Evolutionary conservation across 2,888 invertebrate species (phyloP), one percentile per base, ranked within the genome.

Genomic region (Eulithis testata): DNA sequence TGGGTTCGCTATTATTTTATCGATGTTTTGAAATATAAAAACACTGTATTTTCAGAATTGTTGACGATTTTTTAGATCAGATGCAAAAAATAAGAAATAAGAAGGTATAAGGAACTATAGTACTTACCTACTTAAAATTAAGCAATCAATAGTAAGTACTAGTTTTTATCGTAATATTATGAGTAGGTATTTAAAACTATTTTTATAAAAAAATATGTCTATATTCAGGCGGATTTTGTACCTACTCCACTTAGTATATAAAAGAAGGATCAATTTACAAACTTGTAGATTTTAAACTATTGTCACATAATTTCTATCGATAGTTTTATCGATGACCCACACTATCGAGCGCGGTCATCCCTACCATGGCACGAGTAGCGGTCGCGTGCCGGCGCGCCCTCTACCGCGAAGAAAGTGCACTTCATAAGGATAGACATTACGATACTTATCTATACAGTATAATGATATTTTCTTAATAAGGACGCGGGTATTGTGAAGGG

Each of bases 321-420:
- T 52, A 54, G 3, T 36, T 57, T 52, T 60, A 68, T 71, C 66
- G 68, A 71, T 63, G 47, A 9, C 1, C 31, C 12, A 70, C 31
- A 61, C 12, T 50, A 66, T 72, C 68, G 68, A 71, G 43, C 65
- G 11, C 14, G 43, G 73, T 40, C 80, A 68, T 70, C 77, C 49
- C 82, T 85, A 78, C 56, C 63, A 60, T 70, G 75, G 81, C 81
- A 83, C 84, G 86, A 88, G 87, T 87, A 87, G 88, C 85, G 86
- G 91, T 90, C 91, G 91, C 91, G 91, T 90, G 91, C 89, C 89
- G 78, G 83, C 85, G 85, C 84, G 84, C 86, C 85, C 84, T 81
- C 85, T 78, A 71, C 74, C 74, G 75, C 76, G 81, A 83, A 83
- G 88, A 88, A 88, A 89, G 89, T 87, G 82, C 71, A 69, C 69